A percentile compares a stretch with the other conserved stretches of the same genome.
phyloP scores from a whole-genome alignment of 2,888 invertebrate genomes.

The Halocaridina rubra region DNA sequence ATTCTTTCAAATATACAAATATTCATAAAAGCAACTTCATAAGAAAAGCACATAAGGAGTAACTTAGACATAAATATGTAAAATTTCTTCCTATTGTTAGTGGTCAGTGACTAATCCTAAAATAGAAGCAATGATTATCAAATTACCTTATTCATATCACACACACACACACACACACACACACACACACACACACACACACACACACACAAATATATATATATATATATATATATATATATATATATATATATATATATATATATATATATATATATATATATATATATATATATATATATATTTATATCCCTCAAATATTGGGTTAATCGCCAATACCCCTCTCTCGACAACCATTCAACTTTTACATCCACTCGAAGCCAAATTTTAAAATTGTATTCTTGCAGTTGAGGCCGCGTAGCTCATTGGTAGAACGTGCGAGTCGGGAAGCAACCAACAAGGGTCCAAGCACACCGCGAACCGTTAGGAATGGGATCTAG shows the following conservation, averaged over 20 bases:
- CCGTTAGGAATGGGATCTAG: not conserved
- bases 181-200: too few relatives aligned
- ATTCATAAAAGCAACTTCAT: too few relatives aligned
- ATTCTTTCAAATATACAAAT: not conserved
- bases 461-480: not conserved
- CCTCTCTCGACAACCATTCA: slow-evolving; percentile 9
- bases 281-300: slow-evolving; percentile 3
- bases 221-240: not conserved
- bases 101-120: not conserved
- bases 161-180: not conserved
- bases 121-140: not conserved
- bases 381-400: slow-evolving; percentile 25
- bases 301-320: not conserved
- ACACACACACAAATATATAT: too few relatives aligned
- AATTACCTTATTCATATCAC: not conserved
- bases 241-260: not conserved
- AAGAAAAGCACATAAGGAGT: too few relatives aligned
- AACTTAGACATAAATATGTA: too few relatives aligned
- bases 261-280: slow-evolving; percentile 4
- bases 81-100: too few relatives aligned
- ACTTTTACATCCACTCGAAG: slow-evolving; percentile 22
- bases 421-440: slow-evolving; percentile 22
- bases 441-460: slow-evolving; percentile 38
- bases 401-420: slow-evolving; percentile 22
- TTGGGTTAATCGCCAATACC: not conserved